phyloP scores from a whole-genome alignment of 2,888 invertebrate species.

The Ophioninae sp. region DNA sequence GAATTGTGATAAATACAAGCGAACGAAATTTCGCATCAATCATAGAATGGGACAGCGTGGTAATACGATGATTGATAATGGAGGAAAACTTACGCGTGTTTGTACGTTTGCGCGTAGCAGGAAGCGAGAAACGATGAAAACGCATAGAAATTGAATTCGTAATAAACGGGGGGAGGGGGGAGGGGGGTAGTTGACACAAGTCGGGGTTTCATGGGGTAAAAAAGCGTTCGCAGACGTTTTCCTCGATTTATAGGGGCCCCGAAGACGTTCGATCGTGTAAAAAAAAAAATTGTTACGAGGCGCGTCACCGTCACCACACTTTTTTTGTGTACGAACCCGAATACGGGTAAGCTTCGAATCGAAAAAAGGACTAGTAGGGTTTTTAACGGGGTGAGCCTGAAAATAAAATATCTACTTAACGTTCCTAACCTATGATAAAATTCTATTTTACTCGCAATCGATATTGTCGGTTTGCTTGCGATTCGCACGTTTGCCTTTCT shows the following conservation, averaged over 20 bases:
- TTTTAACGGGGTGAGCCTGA: no score
- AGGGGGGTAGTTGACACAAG: not conserved
- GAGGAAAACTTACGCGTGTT: not conserved
- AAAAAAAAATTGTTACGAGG: not conserved
- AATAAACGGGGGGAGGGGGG: not conserved
- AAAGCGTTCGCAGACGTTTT: conserved; percentile 1
- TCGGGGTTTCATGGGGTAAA: not conserved
- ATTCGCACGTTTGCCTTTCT: no score
- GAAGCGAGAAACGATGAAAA: conserved; percentile 13
- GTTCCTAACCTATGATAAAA: no score
- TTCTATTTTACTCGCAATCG: no score
- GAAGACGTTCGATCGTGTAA: not conserved
- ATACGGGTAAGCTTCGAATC: not conserved
- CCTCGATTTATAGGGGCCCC: not conserved
- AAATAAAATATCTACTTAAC: no score
- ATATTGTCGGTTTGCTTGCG: no score
- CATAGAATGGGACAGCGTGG: conserved; percentile 17
- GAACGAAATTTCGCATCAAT: conserved; percentile 31
- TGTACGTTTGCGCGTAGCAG: not conserved
- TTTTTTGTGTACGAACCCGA: not conserved
- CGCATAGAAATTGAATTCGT: conserved; percentile 9
- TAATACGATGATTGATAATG: conserved; percentile 40
- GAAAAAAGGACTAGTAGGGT: not conserved
- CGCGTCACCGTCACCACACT: not conserved
- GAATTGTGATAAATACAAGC: conserved; percentile 32